Evolutionary conservation across 2,113 vertebrate genomes (phyloP).

Genomic region (Lamprologus lemairii): DNA sequence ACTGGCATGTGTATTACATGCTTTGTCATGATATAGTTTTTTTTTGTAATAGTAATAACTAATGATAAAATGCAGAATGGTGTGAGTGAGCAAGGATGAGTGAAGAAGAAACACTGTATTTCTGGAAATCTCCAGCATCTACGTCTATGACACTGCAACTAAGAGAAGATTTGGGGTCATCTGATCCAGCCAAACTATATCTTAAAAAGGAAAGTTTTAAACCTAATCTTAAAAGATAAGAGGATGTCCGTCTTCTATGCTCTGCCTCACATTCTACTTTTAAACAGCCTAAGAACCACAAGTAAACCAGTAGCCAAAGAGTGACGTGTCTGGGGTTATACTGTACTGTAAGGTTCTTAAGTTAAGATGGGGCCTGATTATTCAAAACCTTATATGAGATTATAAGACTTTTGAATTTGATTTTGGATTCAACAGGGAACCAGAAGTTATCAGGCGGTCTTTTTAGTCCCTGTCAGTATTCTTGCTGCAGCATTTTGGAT

Average conservation of each 20-base stretch:
- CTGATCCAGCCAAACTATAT: neutral
- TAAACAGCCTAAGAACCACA: neutral
- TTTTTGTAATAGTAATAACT: neutral
- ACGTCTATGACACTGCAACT: neutral
- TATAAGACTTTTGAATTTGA: neutral
- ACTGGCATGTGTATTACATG: neutral
- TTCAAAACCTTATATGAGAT: neutral
- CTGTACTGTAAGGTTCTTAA: neutral
- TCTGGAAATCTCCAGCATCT: neutral
- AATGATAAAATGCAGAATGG: neutral
- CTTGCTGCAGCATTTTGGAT: neutral
- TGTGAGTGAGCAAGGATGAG: neutral
- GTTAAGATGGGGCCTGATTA: neutral
- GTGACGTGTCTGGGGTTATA: neutral
- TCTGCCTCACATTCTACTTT: neutral
- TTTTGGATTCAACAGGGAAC: fast-evolving
- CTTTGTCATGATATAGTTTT: fast-evolving
- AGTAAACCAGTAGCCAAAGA: neutral
- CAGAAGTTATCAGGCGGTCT: neutral
- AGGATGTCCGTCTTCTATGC: neutral
- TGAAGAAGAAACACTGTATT: neutral
- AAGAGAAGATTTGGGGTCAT: neutral
- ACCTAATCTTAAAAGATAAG: neutral
- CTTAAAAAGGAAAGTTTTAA: neutral
- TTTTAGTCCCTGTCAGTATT: neutral